These are phyloP conservation scores for Macrobrachium nipponense DNA, from an alignment of 1,140 invertebrate genomes.

Conservation along the genomic window DNA sequence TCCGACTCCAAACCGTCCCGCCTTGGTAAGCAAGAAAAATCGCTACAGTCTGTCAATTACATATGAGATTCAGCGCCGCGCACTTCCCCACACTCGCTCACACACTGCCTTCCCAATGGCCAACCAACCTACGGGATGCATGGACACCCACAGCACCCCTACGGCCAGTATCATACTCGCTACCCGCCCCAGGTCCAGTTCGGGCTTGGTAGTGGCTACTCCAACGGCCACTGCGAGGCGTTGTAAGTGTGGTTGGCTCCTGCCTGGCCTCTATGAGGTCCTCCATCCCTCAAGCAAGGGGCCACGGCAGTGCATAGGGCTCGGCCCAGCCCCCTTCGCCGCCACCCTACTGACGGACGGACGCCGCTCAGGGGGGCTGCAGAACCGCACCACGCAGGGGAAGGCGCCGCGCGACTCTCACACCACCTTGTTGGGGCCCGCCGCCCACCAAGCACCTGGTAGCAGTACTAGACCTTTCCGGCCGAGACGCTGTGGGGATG, in stretches of 20 bases:
- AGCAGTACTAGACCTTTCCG: slow-evolving; percentile 26
- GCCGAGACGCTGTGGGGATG: slow-evolving; percentile 35
- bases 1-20: slow-evolving; percentile 63
- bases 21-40: slow-evolving; percentile 64
- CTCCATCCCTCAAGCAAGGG: slow-evolving; percentile 30
- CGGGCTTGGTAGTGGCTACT: slow-evolving; percentile 47
- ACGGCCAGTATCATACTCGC: slow-evolving; percentile 51
- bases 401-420: slow-evolving; percentile 60
- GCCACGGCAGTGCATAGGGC: slow-evolving; percentile 47
- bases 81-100: slow-evolving; percentile 64
- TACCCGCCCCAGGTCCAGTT: slow-evolving; percentile 49
- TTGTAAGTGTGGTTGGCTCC: slow-evolving; percentile 58
- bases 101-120: slow-evolving; percentile 64
- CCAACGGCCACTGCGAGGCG: slow-evolving; percentile 63
- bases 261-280: slow-evolving; percentile 59
- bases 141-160: slow-evolving; percentile 40
- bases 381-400: slow-evolving; percentile 43
- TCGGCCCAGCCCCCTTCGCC: slow-evolving; percentile 41
- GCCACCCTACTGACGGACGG: not conserved
- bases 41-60: slow-evolving; percentile 64
- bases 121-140: slow-evolving; percentile 57
- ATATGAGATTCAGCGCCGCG: slow-evolving; percentile 65
- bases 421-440: slow-evolving; percentile 22
- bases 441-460: slow-evolving; percentile 37
- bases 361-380: slow-evolving; percentile 45